Conservation (phyloP, 2,797 vertebrate species). For the Acridotheres tristis region DNA sequence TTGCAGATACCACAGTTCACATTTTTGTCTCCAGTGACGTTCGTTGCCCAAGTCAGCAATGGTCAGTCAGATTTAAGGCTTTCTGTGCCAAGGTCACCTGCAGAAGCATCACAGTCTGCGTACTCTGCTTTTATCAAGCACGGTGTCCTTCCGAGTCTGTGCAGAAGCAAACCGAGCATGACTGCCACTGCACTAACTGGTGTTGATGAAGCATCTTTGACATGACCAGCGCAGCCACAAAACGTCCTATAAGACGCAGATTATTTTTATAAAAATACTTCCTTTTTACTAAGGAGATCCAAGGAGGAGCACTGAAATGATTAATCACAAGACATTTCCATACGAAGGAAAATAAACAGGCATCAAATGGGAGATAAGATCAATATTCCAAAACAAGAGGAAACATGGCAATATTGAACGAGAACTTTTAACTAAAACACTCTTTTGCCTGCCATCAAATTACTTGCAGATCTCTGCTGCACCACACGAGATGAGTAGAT, state of each 20-base stretch:
- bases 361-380: background rate
- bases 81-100: too few relatives aligned
- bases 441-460: background rate
- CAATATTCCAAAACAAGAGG: background rate
- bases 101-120: accelerated
- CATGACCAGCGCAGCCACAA: background rate
- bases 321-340: background rate
- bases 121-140: accelerated
- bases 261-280: background rate
- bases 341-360: background rate
- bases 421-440: background rate
- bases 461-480: background rate
- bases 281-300: background rate
- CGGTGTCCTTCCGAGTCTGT: background rate
- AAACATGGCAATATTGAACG: background rate
- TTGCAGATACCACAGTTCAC: background rate
- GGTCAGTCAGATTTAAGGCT: background rate
- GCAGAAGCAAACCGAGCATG: background rate
- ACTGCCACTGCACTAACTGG: background rate
- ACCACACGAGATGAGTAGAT: background rate
- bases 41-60: background rate
- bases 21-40: background rate
- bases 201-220: background rate
- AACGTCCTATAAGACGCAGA: background rate
- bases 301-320: background rate